Conservation (phyloP, 2,113 vertebrate species). For the Sinocyclocheilus grahami region DNA sequence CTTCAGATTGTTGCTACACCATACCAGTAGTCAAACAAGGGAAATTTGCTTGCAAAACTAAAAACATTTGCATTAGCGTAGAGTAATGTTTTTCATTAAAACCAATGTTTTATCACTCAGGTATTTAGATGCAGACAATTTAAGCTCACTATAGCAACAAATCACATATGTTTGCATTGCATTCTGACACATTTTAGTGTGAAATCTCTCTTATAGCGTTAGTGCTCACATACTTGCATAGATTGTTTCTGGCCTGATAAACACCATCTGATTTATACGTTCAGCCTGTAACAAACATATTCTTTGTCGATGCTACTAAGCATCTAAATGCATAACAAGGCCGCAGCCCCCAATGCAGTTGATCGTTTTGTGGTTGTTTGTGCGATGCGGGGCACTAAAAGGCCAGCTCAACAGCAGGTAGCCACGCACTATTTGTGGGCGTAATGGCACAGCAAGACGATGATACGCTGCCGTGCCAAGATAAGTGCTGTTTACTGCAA, state of each 20-base stretch:
- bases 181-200: background rate
- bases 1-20: no score
- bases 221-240: background rate
- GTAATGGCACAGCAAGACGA: constrained; percentile 26
- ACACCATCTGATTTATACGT: background rate
- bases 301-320: background rate
- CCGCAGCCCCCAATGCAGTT: background rate
- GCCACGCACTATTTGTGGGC: constrained; percentile 12
- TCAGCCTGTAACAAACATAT: background rate
- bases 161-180: background rate
- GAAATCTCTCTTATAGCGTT: background rate
- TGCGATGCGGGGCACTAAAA: constrained; percentile 10
- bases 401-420: constrained; percentile 34
- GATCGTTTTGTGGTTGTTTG: background rate
- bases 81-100: background rate
- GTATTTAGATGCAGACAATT: background rate
- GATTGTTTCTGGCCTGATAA: background rate
- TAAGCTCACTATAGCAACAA: background rate
- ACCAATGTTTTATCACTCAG: background rate
- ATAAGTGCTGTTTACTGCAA: constrained; percentile 32
- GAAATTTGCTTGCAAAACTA: no score
- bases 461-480: constrained; percentile 9
- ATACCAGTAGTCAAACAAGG: no score
- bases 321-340: constrained; percentile 15
- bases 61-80: background rate